Base-by-base conservation (phyloP, 2,113 vertebrate species). In the Pyxicephalus adspersus region DNA sequence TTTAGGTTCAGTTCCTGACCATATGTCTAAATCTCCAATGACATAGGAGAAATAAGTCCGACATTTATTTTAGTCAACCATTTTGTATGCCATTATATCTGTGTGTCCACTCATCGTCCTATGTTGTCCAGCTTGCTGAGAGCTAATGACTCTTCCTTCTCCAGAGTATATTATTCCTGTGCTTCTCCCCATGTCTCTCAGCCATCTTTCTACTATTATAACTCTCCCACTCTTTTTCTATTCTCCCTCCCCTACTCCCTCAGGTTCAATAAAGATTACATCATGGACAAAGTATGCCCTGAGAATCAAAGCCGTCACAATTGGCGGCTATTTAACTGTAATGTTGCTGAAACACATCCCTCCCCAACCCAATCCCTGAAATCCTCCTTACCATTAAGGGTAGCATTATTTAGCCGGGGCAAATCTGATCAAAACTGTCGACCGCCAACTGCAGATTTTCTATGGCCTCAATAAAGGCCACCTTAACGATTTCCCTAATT, bases 401-500 rank as follows among this genome's bases (percentile, higher is more conserved):
- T 88, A 90, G 93, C 92, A 93, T 95, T 95, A 93, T 82, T 90
- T 94, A 93, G 92, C 90, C 93, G 93, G 94, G 92, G 93, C 94
- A 94, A 95, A 94, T 93, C 93, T 96, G 96, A 98, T 98, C 96
- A 98, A 98, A 98, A 96, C 95, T 95, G 95, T 94, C 94, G 95
- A 92, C 96, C 92, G 95, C 95, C 95, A 96, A 96, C 95, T 91
- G 92, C 94, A 91, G 90, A 92, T 95, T 98, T 96, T 98, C 95
- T 97, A 95, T 96, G 95, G 93, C 94, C 95, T 96, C 95, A 96
- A 95, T 95, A 95, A 92, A 96, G 96, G 95, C 98, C 97, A 98
- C 98, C 98, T 98, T 97, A 98, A 98, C 96, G 95, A 98, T 98
- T 98, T 98, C 96, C 96, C 97, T 99, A 98, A 99, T 99, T 97